Evolutionary conservation across 2,113 vertebrate genomes (phyloP).

Genomic region (Paedocypris sp.): DNA sequence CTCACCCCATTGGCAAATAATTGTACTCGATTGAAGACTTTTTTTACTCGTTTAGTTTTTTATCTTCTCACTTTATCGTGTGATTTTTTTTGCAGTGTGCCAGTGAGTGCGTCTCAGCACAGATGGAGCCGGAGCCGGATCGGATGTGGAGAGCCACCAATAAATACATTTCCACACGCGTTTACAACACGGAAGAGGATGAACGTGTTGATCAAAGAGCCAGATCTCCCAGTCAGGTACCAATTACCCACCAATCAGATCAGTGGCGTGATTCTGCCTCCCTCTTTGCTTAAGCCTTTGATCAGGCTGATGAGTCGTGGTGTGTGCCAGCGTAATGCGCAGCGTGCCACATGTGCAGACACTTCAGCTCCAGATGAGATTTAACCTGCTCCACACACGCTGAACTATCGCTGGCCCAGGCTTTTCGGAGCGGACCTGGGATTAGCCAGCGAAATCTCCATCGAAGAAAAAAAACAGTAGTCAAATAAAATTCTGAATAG

Average conservation of each 20-base stretch:
- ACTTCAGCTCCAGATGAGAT: slow-evolving; percentile 57
- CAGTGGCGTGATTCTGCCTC: slow-evolving; percentile 70
- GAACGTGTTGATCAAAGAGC: slow-evolving; percentile 59
- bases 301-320: slow-evolving; percentile 66
- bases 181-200: slow-evolving; percentile 69
- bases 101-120: slow-evolving; percentile 8
- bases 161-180: slow-evolving; percentile 48
- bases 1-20: too few relatives aligned
- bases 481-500: too few relatives aligned
- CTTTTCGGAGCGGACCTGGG: too few relatives aligned
- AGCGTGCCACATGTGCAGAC: slow-evolving; percentile 46
- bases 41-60: too few relatives aligned
- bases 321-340: slow-evolving; percentile 54
- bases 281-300: slow-evolving; percentile 65
- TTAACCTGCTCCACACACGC: slow-evolving; percentile 31
- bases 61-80: too few relatives aligned
- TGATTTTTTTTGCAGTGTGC: too few relatives aligned
- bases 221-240: slow-evolving; percentile 68
- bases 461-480: too few relatives aligned
- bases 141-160: slow-evolving; percentile 41
- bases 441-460: too few relatives aligned
- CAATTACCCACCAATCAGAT: slow-evolving; percentile 77
- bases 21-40: too few relatives aligned
- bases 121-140: slow-evolving; percentile 36
- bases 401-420: too few relatives aligned